Percentiles rank a stretch among this genome's conserved stretches.
phyloP scores from a whole-genome alignment of 2,888 invertebrate genomes.

The Heliconius sara region DNA sequence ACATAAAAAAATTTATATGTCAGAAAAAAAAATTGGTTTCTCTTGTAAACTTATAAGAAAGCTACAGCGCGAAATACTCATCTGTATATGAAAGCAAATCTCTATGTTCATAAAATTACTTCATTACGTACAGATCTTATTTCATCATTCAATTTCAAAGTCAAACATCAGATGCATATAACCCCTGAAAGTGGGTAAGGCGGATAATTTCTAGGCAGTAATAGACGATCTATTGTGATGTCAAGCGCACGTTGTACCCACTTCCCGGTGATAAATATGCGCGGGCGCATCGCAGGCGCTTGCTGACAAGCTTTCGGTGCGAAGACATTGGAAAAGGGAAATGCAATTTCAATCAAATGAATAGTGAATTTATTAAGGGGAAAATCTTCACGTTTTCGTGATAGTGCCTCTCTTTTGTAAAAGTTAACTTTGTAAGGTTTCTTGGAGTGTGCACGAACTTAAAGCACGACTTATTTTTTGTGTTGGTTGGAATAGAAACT shows the following conservation, averaged over 20 bases:
- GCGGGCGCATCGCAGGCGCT: conserved; percentile 45
- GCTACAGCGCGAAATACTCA: neutral
- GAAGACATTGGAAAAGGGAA: conserved; percentile 45
- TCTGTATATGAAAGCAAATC: too few species aligned
- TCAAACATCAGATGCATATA: conserved; percentile 11
- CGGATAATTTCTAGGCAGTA: conserved; percentile 60
- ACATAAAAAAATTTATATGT: too few species aligned
- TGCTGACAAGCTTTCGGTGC: conserved; percentile 45
- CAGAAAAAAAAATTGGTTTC: too few species aligned
- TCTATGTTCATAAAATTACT: neutral
- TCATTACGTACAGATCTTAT: neutral
- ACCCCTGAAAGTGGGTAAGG: conserved; percentile 35
- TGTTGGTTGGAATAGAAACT: neutral
- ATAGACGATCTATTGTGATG: conserved; percentile 73
- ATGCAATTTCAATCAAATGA: conserved; percentile 41
- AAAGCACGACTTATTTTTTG: neutral
- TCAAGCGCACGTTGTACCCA: conserved; percentile 56
- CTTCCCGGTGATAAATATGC: conserved; percentile 49
- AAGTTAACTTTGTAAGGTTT: conserved; percentile 16
- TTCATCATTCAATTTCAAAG: conserved; percentile 22
- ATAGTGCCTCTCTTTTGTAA: conserved; percentile 3
- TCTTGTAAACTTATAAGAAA: neutral
- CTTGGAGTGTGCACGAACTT: conserved; percentile 2
- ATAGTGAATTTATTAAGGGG: conserved; percentile 18
- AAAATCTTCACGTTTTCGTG: conserved; percentile 22